Percentiles rank a stretch among this genome's conserved stretches.
Evolutionary conservation across 1,140 invertebrate genomes (phyloP).

Genomic region (Macrobrachium nipponense): DNA sequence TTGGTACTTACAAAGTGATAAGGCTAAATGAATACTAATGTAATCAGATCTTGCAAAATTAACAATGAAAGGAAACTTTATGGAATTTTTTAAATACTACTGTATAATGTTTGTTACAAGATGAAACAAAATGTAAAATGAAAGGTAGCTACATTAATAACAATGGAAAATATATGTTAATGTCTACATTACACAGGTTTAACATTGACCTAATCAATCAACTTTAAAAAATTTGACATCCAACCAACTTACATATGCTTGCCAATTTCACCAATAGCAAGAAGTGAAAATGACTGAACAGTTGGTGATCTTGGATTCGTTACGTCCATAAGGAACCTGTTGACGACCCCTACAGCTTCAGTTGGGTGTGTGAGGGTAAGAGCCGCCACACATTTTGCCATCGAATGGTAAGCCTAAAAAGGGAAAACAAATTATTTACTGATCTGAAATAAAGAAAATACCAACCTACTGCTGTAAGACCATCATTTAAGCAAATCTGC

Average conservation of each 20-base stretch:
- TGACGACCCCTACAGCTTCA: slow-evolving; percentile 84
- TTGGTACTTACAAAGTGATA: not conserved
- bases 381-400: slow-evolving; percentile 95
- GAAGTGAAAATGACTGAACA: slow-evolving; percentile 83
- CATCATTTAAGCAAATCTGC: too few relatives aligned
- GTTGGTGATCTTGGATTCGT: slow-evolving; percentile 79
- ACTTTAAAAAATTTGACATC: not conserved
- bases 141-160: too few relatives aligned
- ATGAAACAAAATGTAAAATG: too few relatives aligned
- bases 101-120: too few relatives aligned
- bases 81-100: too few relatives aligned
- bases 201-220: too few relatives aligned
- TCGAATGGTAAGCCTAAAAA: slow-evolving; percentile 85
- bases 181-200: not conserved
- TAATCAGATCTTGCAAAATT: too few relatives aligned
- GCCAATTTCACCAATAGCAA: slow-evolving; percentile 97
- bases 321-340: slow-evolving; percentile 87
- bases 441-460: not conserved
- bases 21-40: too few relatives aligned
- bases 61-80: too few relatives aligned
- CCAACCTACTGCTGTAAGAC: too few relatives aligned
- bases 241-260: slow-evolving; percentile 82
- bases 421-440: not conserved
- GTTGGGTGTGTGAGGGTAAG: slow-evolving; percentile 82
- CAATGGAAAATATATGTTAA: too few relatives aligned